These are phyloP conservation scores for Bombus terrestris DNA, from an alignment of 1,140 invertebrate species.

Conservation along the genomic window DNA sequence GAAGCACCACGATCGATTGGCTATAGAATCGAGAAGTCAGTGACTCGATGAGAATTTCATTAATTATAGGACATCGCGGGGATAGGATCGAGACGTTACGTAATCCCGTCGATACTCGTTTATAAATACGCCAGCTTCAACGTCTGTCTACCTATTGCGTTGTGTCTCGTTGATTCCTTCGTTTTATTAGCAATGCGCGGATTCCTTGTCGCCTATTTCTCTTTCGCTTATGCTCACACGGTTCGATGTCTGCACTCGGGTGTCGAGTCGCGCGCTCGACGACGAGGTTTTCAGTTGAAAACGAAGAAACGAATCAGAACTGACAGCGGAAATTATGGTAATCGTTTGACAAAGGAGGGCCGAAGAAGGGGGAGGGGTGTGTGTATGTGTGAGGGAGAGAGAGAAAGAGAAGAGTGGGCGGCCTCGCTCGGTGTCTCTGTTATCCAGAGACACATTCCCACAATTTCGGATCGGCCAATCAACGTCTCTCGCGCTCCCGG, in stretches of 20 bases:
- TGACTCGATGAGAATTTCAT: slow-evolving; percentile 55
- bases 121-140: slow-evolving; percentile 34
- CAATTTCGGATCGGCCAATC: slow-evolving; percentile 71
- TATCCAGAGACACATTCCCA: slow-evolving; percentile 67
- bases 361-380: not conserved
- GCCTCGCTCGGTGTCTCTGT: slow-evolving; percentile 57
- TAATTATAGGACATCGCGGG: slow-evolving; percentile 48
- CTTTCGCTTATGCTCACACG: not conserved
- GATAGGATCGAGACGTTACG: slow-evolving; percentile 34
- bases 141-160: not conserved
- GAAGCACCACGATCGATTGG: slow-evolving; percentile 31
- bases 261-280: not conserved
- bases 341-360: slow-evolving; percentile 37
- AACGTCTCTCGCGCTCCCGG: slow-evolving; percentile 59
- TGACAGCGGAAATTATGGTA: slow-evolving; percentile 58
- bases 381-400: not conserved
- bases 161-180: not conserved
- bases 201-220: not conserved
- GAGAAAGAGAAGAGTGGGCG: slow-evolving; percentile 55
- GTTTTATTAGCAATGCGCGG: not conserved
- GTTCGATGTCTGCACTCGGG: not conserved
- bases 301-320: slow-evolving; percentile 48
- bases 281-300: slow-evolving; percentile 38
- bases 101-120: slow-evolving; percentile 39
- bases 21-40: slow-evolving; percentile 39